Base-by-base conservation (phyloP, 2,113 vertebrate genomes). In the Enhydra lutris region DNA sequence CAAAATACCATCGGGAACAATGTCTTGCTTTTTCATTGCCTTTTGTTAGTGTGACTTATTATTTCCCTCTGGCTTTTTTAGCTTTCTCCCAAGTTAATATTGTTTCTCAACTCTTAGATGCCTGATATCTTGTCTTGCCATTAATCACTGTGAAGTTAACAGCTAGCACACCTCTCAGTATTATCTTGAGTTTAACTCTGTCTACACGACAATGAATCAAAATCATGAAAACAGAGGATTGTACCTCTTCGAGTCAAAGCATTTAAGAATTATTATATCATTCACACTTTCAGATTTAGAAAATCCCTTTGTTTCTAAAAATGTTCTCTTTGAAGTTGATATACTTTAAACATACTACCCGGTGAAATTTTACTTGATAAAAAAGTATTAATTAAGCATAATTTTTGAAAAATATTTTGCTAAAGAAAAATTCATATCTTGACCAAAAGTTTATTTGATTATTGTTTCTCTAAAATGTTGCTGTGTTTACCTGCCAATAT, bases 71-170 rank as follows among this genome's bases (percentile, higher is more conserved):
- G 98, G 98, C 96, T 98, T 98, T 98, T 98, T 98, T 96, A 97
- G 89, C 69, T 98, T 98, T 97, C 91, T 98, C 73, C n/a, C 74
- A 97, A 98, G 96, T 97, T 98, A 98, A 98, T 98, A 96, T n/a
- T n/a, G 97, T 86, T 98, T 98, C 98, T 98, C 98, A 98, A 34
- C 97, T 98, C 95, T 97, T 85, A 96, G 85, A 93, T 97, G 96
- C 76, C 55, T 96, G 97, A 88, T 98, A 97, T 89, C 96, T 99
- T 98, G 98, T 99, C 98, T 99, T 98, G 99, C 98, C 99, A 99
- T 99, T 99, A 99, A 99, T 99, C 99, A 99, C 98, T 97, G 97
- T 98, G 99, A 99, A 99, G 98, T 99, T 99, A 99, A 99, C 98
- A 98, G 98, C 99, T 98, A 98, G 96, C 97, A 98, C 92, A 98